These are phyloP conservation scores for Tachysurus fulvidraco DNA, from an alignment of 2,113 vertebrate genomes.

Conservation along the genomic window DNA sequence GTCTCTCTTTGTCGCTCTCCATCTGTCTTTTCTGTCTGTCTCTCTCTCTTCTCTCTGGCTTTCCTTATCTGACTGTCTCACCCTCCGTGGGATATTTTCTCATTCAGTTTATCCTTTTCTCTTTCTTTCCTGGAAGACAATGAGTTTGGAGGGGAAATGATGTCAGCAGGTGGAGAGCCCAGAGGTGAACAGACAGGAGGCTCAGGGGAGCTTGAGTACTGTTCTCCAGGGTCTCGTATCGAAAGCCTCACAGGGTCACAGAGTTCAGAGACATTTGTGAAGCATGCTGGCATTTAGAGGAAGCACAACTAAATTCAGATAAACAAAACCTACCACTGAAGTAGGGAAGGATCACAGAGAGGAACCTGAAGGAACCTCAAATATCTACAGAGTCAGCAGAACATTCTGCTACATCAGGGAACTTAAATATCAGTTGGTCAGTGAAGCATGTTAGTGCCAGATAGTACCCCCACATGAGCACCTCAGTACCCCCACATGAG, in stretches of 20 bases:
- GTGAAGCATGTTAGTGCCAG: background rate
- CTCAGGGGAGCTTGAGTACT: background rate
- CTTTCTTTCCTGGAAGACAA: background rate
- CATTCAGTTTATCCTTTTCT: conserved; percentile 22
- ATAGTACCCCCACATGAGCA: too few species aligned
- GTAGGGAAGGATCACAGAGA: background rate
- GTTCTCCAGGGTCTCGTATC: background rate
- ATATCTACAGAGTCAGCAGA: background rate
- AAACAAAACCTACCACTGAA: background rate
- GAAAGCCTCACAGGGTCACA: too few species aligned
- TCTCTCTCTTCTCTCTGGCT: too few species aligned
- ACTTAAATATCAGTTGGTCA: conserved; percentile 1
- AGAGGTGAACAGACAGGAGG: background rate
- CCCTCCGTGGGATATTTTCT: conserved; percentile 18
- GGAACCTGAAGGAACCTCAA: background rate
- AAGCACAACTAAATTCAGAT: too few species aligned
- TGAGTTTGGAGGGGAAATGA: background rate
- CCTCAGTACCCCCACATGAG: too few species aligned
- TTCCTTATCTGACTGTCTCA: background rate
- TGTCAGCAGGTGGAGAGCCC: background rate
- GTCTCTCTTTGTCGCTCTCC: background rate
- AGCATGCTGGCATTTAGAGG: background rate
- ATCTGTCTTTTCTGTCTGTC: background rate
- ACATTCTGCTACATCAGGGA: background rate
- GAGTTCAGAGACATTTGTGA: background rate